phyloP scores from a whole-genome alignment of 2,797 vertebrate genomes.

The Natrix natrix region DNA sequence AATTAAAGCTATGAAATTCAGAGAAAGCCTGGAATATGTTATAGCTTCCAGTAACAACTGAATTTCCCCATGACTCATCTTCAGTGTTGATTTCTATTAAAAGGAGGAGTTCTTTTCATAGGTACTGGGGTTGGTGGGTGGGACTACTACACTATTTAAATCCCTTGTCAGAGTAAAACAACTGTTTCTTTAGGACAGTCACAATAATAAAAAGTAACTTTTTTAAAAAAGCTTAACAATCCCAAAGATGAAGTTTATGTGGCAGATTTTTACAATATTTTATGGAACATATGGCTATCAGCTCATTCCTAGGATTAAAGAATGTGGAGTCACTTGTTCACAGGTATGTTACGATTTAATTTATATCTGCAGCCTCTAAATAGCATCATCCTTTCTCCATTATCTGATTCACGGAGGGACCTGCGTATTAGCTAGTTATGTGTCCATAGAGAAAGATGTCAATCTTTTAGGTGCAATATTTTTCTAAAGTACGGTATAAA shows the following conservation, averaged over 20 bases:
- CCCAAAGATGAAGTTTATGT: slow-evolving; percentile 50
- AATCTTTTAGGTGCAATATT: background rate
- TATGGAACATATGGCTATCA: slow-evolving; percentile 57
- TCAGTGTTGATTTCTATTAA: slow-evolving; percentile 26
- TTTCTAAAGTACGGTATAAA: slow-evolving; percentile 20
- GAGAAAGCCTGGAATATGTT: background rate
- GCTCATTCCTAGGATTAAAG: slow-evolving; percentile 62
- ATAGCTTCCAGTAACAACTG: slow-evolving; percentile 26
- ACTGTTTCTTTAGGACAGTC: slow-evolving; percentile 33
- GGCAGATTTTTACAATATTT: slow-evolving; percentile 54
- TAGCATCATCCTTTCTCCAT: background rate
- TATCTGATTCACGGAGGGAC: slow-evolving; percentile 25
- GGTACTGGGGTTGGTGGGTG: slow-evolving; percentile 52
- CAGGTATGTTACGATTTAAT: slow-evolving; percentile 65
- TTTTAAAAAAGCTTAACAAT: background rate
- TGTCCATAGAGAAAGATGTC: slow-evolving; percentile 2
- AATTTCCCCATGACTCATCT: slow-evolving; percentile 17
- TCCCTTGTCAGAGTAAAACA: slow-evolving; percentile 58
- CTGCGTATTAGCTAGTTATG: background rate
- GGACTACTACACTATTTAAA: slow-evolving; percentile 54
- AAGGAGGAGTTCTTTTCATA: slow-evolving; percentile 56
- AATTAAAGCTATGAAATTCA: slow-evolving; percentile 30
- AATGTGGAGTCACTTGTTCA: slow-evolving; percentile 71
- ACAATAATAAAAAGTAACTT: background rate
- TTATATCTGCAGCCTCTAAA: slow-evolving; percentile 37